Percentiles rank a stretch among this genome's conserved stretches.
These are phyloP conservation scores for Dorcus hopei DNA, from an alignment of 2,888 invertebrate species.

Conservation along the genomic window DNA sequence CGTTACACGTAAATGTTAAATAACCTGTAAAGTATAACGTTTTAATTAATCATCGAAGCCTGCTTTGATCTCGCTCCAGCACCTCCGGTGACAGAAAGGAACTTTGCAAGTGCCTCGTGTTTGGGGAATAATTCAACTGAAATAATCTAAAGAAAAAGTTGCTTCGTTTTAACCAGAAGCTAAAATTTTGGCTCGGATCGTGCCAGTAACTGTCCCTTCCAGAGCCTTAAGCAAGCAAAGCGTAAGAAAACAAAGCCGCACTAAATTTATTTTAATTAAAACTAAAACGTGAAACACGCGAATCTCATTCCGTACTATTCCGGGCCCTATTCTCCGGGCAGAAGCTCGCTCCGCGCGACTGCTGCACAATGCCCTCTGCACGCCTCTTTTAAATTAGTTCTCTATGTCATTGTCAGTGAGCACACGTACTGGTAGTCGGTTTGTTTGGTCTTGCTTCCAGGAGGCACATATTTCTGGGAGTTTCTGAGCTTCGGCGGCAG, in stretches of 20 bases:
- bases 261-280: constrained; percentile 1
- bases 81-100: too few species aligned
- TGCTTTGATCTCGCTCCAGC: too few species aligned
- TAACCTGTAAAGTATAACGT: too few species aligned
- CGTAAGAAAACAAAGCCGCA: not conserved
- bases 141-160: too few species aligned
- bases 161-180: too few species aligned
- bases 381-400: constrained; percentile 28
- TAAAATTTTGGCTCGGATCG: too few species aligned
- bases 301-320: not conserved
- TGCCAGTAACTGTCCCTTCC: too few species aligned
- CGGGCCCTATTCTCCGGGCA: not conserved
- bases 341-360: not conserved
- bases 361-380: constrained; percentile 1
- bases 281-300: not conserved
- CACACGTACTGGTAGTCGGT: constrained; percentile 25
- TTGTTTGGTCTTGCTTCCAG: constrained; percentile 16
- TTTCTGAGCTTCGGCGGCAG: constrained; percentile 14
- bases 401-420: constrained; percentile 30
- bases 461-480: constrained; percentile 10
- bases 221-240: too few species aligned
- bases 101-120: too few species aligned
- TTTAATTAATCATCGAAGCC: too few species aligned
- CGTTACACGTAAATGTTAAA: too few species aligned
- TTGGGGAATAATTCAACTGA: too few species aligned